phyloP scores from a whole-genome alignment of 2,113 vertebrate species.

The Larimichthys polyactis region DNA sequence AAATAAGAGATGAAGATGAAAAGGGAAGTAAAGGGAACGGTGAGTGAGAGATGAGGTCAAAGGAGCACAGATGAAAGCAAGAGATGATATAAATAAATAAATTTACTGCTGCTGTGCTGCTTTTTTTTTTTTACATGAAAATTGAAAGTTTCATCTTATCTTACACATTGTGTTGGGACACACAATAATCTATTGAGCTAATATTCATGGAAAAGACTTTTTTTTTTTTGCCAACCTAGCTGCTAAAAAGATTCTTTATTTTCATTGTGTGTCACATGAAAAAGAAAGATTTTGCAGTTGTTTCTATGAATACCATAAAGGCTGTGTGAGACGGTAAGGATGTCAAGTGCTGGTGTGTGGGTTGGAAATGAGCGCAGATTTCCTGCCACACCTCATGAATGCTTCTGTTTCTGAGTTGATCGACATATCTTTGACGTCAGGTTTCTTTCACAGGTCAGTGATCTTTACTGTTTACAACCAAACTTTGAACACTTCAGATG shows the following conservation, averaged over 20 bases:
- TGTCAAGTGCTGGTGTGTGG: constrained; percentile 22
- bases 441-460: constrained; percentile 3
- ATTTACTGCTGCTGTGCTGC: background rate
- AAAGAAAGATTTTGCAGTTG: background rate
- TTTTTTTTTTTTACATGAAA: background rate
- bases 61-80: background rate
- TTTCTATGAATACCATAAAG: background rate
- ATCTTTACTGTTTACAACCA: background rate
- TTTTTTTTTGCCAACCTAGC: background rate
- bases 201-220: background rate
- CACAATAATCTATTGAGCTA: background rate
- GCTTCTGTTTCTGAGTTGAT: background rate
- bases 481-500: background rate
- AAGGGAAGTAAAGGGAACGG: background rate
- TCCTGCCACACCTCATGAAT: background rate
- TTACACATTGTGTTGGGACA: background rate
- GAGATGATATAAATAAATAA: background rate
- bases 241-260: background rate
- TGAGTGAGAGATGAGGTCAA: background rate
- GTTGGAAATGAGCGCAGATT: background rate
- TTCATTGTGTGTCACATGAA: background rate
- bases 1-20: background rate
- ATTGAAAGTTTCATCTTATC: background rate
- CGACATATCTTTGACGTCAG: constrained; percentile 24
- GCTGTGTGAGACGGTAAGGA: background rate